A percentile compares a stretch with the other conserved stretches of the same genome.
Conservation (phyloP, 2,888 invertebrate genomes). For the Anodontia alba region DNA sequence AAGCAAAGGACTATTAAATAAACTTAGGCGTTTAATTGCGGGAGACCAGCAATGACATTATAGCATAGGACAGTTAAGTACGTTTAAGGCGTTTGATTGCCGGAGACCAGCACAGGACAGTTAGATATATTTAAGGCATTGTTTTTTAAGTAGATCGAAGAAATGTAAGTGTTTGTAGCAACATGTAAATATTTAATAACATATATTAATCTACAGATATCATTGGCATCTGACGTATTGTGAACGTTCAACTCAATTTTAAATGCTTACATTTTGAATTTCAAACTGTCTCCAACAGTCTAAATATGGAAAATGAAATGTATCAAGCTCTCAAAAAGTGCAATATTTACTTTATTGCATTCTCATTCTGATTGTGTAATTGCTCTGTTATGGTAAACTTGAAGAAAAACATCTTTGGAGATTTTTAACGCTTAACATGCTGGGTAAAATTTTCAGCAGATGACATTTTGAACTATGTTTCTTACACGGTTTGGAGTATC, state of each 20-base stretch:
- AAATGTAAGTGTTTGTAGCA: not conserved
- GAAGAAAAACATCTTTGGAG: slow-evolving; percentile 18
- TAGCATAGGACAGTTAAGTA: too few relatives aligned
- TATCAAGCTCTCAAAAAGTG: slow-evolving; percentile 33
- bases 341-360: slow-evolving; percentile 59
- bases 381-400: slow-evolving; percentile 6
- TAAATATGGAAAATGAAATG: slow-evolving; percentile 25
- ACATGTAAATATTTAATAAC: not conserved
- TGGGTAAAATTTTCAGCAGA: too few relatives aligned
- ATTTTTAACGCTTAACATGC: too few relatives aligned
- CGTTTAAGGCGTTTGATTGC: too few relatives aligned
- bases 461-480: too few relatives aligned
- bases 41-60: too few relatives aligned
- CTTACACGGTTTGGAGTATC: too few relatives aligned
- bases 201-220: not conserved
- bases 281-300: slow-evolving; percentile 39
- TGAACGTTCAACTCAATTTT: not conserved
- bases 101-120: too few relatives aligned
- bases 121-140: too few relatives aligned
- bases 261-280: not conserved
- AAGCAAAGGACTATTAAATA: too few relatives aligned
- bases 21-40: too few relatives aligned
- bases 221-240: not conserved
- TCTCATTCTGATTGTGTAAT: not conserved
- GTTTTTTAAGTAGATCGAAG: too few relatives aligned